Evolutionary conservation across 2,113 vertebrate species (phyloP).

Genomic region (Globicephala melas): DNA sequence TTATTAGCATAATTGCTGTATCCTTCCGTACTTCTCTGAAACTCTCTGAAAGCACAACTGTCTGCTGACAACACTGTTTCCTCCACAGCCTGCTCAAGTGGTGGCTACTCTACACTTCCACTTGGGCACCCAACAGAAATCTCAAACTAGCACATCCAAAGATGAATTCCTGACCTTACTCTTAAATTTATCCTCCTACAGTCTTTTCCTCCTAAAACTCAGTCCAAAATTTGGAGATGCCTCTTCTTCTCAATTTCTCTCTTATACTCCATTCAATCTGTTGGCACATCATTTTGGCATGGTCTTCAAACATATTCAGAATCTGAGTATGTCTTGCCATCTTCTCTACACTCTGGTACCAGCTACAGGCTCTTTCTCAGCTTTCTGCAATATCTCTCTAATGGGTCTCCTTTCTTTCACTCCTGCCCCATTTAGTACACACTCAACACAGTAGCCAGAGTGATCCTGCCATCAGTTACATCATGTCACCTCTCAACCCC

Average conservation of each 20-base stretch:
- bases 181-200: background rate
- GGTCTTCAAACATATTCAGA: background rate
- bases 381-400: background rate
- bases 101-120: background rate
- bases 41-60: background rate
- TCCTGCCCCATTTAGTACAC: background rate
- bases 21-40: background rate
- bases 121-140: background rate
- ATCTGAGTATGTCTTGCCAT: background rate
- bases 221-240: background rate
- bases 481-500: background rate
- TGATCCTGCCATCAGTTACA: background rate
- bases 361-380: background rate
- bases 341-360: background rate
- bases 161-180: background rate
- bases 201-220: background rate
- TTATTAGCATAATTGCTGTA: background rate
- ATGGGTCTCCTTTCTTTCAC: background rate
- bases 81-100: background rate
- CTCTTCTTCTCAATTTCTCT: background rate
- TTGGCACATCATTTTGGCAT: background rate
- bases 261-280: background rate
- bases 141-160: background rate
- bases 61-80: background rate
- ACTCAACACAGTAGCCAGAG: background rate